Percentiles rank a stretch among this genome's conserved stretches.
Conservation (phyloP, 2,113 vertebrate genomes). For the Thermophis baileyi region DNA sequence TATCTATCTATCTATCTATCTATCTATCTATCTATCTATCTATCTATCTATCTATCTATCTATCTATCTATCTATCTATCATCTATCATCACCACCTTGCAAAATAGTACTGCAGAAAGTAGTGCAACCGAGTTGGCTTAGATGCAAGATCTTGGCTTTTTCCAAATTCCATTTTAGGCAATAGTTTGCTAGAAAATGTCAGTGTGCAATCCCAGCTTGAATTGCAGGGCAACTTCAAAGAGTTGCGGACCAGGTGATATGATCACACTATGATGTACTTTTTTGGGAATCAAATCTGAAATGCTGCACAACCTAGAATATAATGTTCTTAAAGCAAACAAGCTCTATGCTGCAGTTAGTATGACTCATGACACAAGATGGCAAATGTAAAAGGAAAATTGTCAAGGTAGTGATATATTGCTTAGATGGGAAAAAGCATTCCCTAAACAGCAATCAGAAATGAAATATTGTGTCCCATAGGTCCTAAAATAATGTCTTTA, state of each 20-base stretch:
- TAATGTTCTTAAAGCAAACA: slow-evolving; percentile 8
- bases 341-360: background rate
- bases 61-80: too few species aligned
- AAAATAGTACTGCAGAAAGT: background rate
- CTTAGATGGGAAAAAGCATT: background rate
- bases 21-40: too few species aligned
- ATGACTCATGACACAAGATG: background rate
- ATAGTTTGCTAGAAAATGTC: background rate
- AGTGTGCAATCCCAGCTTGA: background rate
- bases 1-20: too few species aligned
- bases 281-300: background rate
- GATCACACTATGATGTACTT: background rate
- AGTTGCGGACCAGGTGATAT: background rate
- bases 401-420: background rate
- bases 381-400: slow-evolving; percentile 7
- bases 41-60: too few species aligned
- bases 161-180: background rate
- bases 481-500: slow-evolving; percentile 9
- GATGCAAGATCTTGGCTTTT: background rate
- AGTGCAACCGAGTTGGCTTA: background rate
- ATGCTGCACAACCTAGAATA: background rate
- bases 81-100: background rate
- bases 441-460: slow-evolving; percentile 1
- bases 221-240: background rate
- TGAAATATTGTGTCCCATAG: background rate